These are phyloP conservation scores for Metopia argyrocephala DNA, from an alignment of 2,888 invertebrate genomes.

Conservation along the genomic window DNA sequence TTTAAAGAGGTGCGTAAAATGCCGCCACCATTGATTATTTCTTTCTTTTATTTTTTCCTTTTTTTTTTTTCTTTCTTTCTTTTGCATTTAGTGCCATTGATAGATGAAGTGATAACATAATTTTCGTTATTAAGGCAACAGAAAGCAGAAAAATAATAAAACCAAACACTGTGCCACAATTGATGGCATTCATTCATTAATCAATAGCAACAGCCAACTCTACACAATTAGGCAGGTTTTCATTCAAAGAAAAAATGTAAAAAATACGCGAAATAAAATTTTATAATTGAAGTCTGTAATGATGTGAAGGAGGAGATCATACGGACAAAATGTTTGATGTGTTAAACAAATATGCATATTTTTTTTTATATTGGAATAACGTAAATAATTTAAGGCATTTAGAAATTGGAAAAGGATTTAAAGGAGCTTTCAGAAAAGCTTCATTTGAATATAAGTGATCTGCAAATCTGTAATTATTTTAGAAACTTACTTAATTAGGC, in stretches of 20 bases:
- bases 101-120: slow-evolving; percentile 64
- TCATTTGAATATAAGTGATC: no score
- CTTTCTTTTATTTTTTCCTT: no score
- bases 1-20: slow-evolving; percentile 54
- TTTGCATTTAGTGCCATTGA: slow-evolving; percentile 53
- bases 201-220: background rate
- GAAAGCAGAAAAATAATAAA: slow-evolving; percentile 3
- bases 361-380: no score
- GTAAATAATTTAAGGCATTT: no score
- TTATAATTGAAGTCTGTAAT: background rate
- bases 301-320: background rate
- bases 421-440: no score
- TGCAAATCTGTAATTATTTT: no score
- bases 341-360: background rate
- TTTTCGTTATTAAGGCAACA: slow-evolving; percentile 19
- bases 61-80: background rate
- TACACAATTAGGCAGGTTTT: no score
- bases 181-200: slow-evolving; percentile 44
- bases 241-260: background rate
- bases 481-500: no score
- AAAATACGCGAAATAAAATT: background rate
- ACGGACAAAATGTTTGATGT: background rate
- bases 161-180: slow-evolving; percentile 21
- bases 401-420: background rate
- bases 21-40: slow-evolving; percentile 18